Conservation (phyloP, 2,888 invertebrate species). For the Rotaria sp. region DNA sequence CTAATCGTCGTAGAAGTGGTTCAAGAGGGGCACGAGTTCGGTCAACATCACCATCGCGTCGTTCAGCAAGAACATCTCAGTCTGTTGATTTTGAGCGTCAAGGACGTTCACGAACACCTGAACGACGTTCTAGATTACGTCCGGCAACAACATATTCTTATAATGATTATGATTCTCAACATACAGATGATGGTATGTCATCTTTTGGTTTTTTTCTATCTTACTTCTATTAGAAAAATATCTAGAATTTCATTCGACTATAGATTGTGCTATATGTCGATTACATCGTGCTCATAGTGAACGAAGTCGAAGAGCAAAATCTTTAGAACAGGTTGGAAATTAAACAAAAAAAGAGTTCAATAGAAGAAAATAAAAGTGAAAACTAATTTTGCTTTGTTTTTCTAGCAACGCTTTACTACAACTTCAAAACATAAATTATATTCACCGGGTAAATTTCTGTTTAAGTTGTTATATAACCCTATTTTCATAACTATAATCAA, state of each 20-base stretch:
- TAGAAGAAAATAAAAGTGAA: not conserved
- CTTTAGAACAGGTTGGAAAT: slow-evolving; percentile 2
- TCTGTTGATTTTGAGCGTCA: not conserved
- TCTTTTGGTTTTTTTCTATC: not conserved
- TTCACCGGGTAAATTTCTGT: not conserved
- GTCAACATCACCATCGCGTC: not conserved
- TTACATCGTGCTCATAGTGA: not conserved
- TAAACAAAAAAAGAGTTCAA: not conserved
- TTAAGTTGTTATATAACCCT: not conserved
- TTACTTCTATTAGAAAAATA: not conserved
- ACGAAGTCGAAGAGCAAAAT: slow-evolving; percentile 10
- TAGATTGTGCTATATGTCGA: slow-evolving; percentile 23
- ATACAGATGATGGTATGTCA: not conserved
- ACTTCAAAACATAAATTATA: not conserved
- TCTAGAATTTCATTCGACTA: slow-evolving; percentile 7
- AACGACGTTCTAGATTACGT: not conserved
- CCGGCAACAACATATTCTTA: not conserved
- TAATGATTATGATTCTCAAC: not conserved
- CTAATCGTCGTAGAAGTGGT: not conserved
- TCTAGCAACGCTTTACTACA: not conserved
- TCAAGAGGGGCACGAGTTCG: not conserved
- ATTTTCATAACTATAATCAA: not conserved
- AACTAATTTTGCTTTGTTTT: not conserved
- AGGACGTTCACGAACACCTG: not conserved
- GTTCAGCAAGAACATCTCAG: not conserved